Percentiles rank a stretch among this genome's conserved stretches.
These are phyloP conservation scores for Pardalotus punctatus DNA, from an alignment of 2,113 vertebrate species.

Conservation along the genomic window DNA sequence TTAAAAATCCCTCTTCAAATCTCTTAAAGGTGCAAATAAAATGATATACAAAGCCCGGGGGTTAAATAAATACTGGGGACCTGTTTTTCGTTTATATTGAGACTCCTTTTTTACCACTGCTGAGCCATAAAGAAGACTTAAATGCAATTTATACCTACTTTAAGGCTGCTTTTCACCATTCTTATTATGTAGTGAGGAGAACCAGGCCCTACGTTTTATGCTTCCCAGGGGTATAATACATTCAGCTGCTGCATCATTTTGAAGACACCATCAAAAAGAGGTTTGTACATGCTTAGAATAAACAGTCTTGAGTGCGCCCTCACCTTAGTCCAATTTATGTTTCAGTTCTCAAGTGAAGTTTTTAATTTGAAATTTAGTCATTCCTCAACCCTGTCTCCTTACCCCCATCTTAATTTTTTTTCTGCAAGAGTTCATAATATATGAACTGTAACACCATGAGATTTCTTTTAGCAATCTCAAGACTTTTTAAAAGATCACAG, in stretches of 20 bases:
- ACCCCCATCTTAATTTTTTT: background rate
- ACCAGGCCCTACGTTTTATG: constrained; percentile 46
- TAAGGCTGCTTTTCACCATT: constrained; percentile 44
- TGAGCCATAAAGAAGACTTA: constrained; percentile 48
- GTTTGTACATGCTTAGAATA: constrained; percentile 38
- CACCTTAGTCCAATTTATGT: background rate
- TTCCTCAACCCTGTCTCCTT: background rate
- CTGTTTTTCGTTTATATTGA: constrained; percentile 16
- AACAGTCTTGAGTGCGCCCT: background rate
- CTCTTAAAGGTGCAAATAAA: constrained; percentile 51
- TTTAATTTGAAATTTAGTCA: background rate
- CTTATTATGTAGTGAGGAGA: constrained; percentile 13
- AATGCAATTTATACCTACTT: constrained; percentile 44
- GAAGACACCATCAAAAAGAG: constrained; percentile 41
- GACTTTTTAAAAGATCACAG: background rate
- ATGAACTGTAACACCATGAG: background rate
- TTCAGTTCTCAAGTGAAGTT: background rate
- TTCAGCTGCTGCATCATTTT: constrained; percentile 34
- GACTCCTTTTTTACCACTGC: background rate
- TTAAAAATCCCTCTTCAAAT: constrained; percentile 60
- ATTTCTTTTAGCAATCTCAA: background rate
- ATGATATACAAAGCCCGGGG: constrained; percentile 60
- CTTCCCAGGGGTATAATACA: constrained; percentile 14
- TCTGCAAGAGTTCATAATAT: background rate
- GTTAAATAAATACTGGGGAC: constrained; percentile 54